Conservation (phyloP, 2,888 invertebrate genomes). For the Acronicta aceris region DNA sequence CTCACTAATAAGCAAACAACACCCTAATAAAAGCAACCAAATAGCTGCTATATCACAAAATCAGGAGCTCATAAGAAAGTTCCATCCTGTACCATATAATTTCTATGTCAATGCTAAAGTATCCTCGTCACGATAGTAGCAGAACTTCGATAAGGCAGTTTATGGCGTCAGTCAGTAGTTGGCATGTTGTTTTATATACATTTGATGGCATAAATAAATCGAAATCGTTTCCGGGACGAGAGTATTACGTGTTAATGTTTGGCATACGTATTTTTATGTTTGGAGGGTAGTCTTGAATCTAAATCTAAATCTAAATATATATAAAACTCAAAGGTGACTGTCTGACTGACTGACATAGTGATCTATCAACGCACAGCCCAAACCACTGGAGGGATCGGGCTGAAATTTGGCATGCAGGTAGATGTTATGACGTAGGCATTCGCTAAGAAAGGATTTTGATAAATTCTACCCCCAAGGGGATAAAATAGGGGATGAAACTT, state of each 20-base stretch:
- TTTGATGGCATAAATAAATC: conserved; percentile 51
- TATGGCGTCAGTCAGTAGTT: conserved; percentile 36
- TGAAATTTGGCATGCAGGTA: too few relatives aligned
- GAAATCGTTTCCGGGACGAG: conserved; percentile 35
- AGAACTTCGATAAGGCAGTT: conserved; percentile 47
- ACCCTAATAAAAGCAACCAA: conserved; percentile 21
- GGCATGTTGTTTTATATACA: conserved; percentile 45
- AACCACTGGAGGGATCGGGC: too few relatives aligned
- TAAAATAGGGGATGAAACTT: too few relatives aligned
- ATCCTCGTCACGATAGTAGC: conserved; percentile 49
- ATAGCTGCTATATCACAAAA: conserved; percentile 37
- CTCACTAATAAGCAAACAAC: conserved; percentile 6
- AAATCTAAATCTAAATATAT: too few relatives aligned
- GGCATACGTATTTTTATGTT: conserved; percentile 5
- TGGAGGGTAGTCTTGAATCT: not conserved
- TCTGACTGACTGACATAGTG: too few relatives aligned
- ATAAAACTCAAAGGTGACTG: too few relatives aligned
- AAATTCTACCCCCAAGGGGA: too few relatives aligned
- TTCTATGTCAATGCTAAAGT: conserved; percentile 40
- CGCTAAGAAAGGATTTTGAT: too few relatives aligned
- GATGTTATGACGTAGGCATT: too few relatives aligned
- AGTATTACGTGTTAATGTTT: conserved; percentile 25
- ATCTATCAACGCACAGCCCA: too few relatives aligned
- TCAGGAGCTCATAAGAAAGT: conserved; percentile 50
- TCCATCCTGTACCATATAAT: conserved; percentile 43